phyloP scores from a whole-genome alignment of 2,113 vertebrate genomes.

The Platichthys flesus region DNA sequence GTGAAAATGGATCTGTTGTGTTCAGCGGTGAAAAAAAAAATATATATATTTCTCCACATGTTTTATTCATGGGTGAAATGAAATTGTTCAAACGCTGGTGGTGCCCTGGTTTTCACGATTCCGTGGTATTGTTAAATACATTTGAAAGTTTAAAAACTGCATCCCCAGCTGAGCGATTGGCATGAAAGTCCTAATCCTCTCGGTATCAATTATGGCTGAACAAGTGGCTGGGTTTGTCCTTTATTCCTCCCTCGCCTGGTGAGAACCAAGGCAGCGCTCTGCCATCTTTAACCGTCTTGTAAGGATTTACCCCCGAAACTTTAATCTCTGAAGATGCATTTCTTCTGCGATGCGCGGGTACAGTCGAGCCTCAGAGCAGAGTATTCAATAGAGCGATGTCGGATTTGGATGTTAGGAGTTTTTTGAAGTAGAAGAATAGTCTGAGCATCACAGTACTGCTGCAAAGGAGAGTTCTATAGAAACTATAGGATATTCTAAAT shows the following conservation, averaged over 20 bases:
- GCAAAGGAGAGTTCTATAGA: not conserved
- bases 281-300: conserved; percentile 40
- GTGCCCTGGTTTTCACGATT: conserved; percentile 20
- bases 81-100: conserved; percentile 44
- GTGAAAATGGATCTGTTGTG: conserved; percentile 29
- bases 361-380: conserved; percentile 21
- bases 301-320: conserved; percentile 35
- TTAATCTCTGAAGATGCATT: conserved; percentile 45
- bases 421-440: conserved; percentile 11
- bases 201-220: conserved; percentile 70
- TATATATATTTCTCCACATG: conserved; percentile 21
- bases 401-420: conserved; percentile 24
- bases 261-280: conserved; percentile 16
- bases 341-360: not conserved
- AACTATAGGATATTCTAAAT: not conserved
- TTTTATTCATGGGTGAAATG: conserved; percentile 54
- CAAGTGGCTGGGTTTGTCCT: conserved; percentile 20
- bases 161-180: conserved; percentile 41
- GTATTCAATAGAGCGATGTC: conserved; percentile 41
- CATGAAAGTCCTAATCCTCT: conserved; percentile 62
- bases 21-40: not conserved
- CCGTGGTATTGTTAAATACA: conserved; percentile 24
- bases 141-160: conserved; percentile 46
- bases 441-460: not conserved
- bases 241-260: conserved; percentile 34